Evolutionary conservation across 1,140 invertebrate species (phyloP), one percentile per base, ranked within the genome.

Genomic region (Sarcophaga peregrina): DNA sequence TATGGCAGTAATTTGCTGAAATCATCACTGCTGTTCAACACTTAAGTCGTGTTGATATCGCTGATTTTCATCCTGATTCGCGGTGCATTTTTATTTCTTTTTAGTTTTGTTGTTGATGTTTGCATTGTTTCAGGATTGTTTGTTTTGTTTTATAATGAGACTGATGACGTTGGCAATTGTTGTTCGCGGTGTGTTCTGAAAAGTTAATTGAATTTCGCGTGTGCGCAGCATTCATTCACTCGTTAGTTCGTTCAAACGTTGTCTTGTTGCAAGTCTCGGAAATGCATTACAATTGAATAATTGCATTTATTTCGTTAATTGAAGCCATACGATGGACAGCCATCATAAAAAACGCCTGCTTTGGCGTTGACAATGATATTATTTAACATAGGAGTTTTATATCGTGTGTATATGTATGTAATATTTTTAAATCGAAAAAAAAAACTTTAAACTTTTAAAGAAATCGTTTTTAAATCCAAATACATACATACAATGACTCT

Each of bases 151-250:
- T 9, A n/a, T 8, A n/a, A n/a, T 15, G 3, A 48, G 11, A 11
- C 47, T 74, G 9, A 17, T 8, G 7, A 15, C 45, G 20, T 47
- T 8, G 45, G 8, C 9, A 8, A 76, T 15, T 76, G 45, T 37
- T 76, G 25, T 37, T 15, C 45, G 45, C 25, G 46, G 48, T 50
- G n/a, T 80, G 48, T 80, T 13, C n/a, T 54, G 10, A 80, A 50
- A 25, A 17, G 15, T 37, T 82, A 82, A 82, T 82, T 82, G 82
- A 82, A 82, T 82, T 82, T 82, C 82, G 82, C 82, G 82, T 82
- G 82, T 82, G 82, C 82, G 72, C 81, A 72, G 80, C 46, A 20
- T 45, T 73, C 52, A 81, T 10, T 58, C 7, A 72, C 3, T 54
- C 76, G 1, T 5, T 46, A 0, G 4, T n/a, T 25, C 73, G n/a